phyloP scores from a whole-genome alignment of 2,888 invertebrate species.

The Agonopterix heracliana region DNA sequence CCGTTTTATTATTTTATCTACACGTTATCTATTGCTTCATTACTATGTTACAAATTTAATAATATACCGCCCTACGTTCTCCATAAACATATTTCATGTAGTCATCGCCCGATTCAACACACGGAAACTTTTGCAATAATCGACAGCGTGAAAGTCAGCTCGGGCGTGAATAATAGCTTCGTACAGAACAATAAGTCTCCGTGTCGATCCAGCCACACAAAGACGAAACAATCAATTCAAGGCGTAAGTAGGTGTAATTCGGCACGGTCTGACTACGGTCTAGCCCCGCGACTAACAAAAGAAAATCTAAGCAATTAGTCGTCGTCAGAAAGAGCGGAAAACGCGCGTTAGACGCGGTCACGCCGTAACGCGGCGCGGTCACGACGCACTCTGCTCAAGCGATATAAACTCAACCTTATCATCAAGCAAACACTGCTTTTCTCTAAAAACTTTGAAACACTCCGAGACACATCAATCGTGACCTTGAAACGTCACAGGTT shows the following conservation, averaged over 20 bases:
- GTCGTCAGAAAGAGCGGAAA: constrained; percentile 76
- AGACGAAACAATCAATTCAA: constrained; percentile 75
- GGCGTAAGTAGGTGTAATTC: constrained; percentile 73
- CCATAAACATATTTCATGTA: no score
- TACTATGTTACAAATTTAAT: not conserved
- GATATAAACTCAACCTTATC: constrained; percentile 25
- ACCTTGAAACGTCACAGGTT: constrained; percentile 27
- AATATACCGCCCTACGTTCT: no score
- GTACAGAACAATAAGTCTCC: constrained; percentile 67
- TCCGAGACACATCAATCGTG: constrained; percentile 11
- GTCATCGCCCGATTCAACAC: constrained; percentile 5
- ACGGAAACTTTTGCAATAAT: constrained; percentile 63
- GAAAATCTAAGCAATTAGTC: constrained; percentile 77
- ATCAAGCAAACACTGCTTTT: constrained; percentile 5
- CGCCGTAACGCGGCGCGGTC: constrained; percentile 40
- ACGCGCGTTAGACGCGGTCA: constrained; percentile 72
- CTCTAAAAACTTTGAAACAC: not conserved
- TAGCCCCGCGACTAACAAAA: constrained; percentile 74
- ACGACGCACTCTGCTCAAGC: constrained; percentile 30
- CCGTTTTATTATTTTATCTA: constrained; percentile 5
- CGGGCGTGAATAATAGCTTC: constrained; percentile 63
- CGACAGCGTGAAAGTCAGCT: constrained; percentile 64
- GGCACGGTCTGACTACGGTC: constrained; percentile 63
- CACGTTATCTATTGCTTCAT: not conserved
- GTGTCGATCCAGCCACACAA: constrained; percentile 72